phyloP scores from a whole-genome alignment of 2,797 vertebrate genomes.

The Anableps anableps region DNA sequence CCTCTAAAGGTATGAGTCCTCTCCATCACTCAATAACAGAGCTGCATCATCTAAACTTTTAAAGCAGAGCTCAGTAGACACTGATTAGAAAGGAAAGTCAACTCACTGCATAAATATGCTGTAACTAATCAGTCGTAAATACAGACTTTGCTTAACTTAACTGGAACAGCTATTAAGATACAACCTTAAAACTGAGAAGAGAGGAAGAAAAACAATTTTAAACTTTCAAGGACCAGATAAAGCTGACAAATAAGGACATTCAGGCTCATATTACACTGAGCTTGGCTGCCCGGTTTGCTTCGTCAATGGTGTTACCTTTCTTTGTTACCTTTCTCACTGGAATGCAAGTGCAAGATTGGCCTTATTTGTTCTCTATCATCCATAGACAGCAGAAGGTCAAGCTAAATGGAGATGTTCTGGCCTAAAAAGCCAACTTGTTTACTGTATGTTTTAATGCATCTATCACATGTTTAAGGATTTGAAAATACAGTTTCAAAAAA shows the following conservation, averaged over 20 bases:
- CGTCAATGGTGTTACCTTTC: conserved; percentile 57
- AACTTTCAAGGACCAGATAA: conserved; percentile 17
- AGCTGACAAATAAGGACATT: conserved; percentile 42
- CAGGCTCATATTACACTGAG: conserved; percentile 63
- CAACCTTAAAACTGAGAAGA: not conserved
- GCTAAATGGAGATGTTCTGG: conserved; percentile 8
- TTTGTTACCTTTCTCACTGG: conserved; percentile 33
- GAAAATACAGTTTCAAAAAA: conserved; percentile 2
- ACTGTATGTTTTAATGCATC: not conserved
- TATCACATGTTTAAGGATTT: conserved; percentile 10
- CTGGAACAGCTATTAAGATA: not conserved
- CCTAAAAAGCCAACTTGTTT: not conserved
- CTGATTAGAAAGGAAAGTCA: not conserved
- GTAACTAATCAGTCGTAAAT: not conserved
- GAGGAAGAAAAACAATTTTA: conserved; percentile 5
- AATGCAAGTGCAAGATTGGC: conserved; percentile 35
- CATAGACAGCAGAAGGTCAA: conserved; percentile 46
- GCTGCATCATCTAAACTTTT: not conserved
- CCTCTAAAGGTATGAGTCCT: not conserved
- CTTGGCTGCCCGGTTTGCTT: conserved; percentile 17
- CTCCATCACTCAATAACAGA: not conserved
- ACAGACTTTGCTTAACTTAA: not conserved
- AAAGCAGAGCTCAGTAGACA: not conserved
- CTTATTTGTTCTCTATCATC: conserved; percentile 54
- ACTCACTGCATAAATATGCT: not conserved